These are phyloP conservation scores for Calliopum simillimum DNA, from an alignment of 2,888 invertebrate species.

Conservation along the genomic window DNA sequence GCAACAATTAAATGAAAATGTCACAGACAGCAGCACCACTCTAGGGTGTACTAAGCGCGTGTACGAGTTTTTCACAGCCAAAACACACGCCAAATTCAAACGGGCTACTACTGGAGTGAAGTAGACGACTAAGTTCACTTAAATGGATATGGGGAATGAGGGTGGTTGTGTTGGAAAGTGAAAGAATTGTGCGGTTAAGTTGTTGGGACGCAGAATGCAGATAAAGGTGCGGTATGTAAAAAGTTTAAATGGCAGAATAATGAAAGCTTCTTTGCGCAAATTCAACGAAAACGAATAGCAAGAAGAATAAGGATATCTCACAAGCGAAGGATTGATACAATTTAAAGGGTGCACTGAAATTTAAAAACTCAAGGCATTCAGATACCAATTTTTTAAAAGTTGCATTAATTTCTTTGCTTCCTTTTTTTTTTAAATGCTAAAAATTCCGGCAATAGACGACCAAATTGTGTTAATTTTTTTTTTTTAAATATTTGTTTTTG, in stretches of 20 bases:
- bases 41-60: not conserved
- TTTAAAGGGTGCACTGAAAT: too few species aligned
- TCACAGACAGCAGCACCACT: conserved; percentile 1
- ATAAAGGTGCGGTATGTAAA: not conserved
- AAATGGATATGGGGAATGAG: not conserved
- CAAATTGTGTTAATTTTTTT: too few species aligned
- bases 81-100: conserved; percentile 9
- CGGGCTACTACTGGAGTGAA: not conserved
- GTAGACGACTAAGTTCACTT: too few species aligned
- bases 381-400: too few species aligned
- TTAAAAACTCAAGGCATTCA: too few species aligned
- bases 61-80: not conserved
- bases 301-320: too few species aligned
- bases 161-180: not conserved
- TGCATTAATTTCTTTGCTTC: too few species aligned
- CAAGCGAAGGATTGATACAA: too few species aligned
- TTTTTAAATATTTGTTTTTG: too few species aligned
- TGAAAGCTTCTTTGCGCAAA: not conserved
- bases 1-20: conserved; percentile 13
- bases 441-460: too few species aligned
- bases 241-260: conserved; percentile 9
- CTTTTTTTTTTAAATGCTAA: too few species aligned
- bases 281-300: too few species aligned
- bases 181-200: not conserved
- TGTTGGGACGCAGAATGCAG: not conserved